A percentile compares a stretch with the other conserved stretches of the same genome.
Conservation (phyloP, 2,797 vertebrate genomes). For the Enteromius radiatus region DNA sequence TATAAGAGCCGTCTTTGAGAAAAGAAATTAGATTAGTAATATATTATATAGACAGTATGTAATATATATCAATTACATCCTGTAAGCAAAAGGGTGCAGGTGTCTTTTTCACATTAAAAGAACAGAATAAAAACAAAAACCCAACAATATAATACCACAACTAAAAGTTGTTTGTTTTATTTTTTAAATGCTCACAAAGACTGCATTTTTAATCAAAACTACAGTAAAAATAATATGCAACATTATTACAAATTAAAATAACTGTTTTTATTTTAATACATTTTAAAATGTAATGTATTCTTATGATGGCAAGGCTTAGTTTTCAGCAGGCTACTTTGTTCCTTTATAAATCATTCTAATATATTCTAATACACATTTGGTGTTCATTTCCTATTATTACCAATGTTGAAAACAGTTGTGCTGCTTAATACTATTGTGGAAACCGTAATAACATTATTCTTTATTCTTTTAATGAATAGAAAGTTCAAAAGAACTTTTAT, state of each 20-base stretch:
- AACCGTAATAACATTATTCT: neutral
- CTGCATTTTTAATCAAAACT: neutral
- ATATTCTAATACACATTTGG: neutral
- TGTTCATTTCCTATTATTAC: neutral
- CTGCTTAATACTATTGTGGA: neutral
- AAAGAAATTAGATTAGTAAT: neutral
- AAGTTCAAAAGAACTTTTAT: neutral
- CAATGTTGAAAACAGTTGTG: neutral
- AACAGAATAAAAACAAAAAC: neutral
- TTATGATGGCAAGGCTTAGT: neutral
- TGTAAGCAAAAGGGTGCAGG: neutral
- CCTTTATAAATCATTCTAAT: neutral
- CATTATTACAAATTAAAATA: neutral
- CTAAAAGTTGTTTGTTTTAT: too few relatives aligned
- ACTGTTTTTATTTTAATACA: neutral
- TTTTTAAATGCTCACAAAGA: neutral
- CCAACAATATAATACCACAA: neutral
- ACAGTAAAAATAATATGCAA: neutral
- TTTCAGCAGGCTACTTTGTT: neutral
- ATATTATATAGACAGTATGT: too few relatives aligned
- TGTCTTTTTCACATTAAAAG: neutral
- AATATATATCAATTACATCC: neutral
- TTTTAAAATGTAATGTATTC: neutral
- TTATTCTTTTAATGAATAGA: neutral
- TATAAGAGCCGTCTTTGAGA: neutral